Evolutionary conservation across 2,113 vertebrate genomes (phyloP).

Genomic region (Egretta garzetta): DNA sequence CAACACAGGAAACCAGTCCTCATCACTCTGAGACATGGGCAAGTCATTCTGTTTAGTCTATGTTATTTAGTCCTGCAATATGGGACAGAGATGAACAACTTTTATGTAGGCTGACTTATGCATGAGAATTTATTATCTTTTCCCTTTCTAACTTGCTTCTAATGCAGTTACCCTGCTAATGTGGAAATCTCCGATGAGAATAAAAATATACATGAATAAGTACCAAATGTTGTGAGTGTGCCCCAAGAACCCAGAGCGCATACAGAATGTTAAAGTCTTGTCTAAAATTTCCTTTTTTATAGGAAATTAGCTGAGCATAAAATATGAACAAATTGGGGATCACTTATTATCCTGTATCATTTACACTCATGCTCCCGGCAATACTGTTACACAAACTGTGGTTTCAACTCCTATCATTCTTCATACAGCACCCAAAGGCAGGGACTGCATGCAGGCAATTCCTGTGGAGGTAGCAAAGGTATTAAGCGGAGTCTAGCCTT

Average conservation of each 20-base stretch:
- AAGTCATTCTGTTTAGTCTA: neutral
- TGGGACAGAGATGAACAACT: neutral
- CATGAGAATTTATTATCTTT: neutral
- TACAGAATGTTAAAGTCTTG: neutral
- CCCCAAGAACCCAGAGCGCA: neutral
- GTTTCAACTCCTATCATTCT: neutral
- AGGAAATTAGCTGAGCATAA: constrained; percentile 12
- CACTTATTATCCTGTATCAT: neutral
- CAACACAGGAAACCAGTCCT: neutral
- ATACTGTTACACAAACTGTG: neutral
- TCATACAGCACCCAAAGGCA: neutral
- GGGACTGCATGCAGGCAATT: neutral
- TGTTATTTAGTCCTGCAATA: neutral
- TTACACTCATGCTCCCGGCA: neutral
- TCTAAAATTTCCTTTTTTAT: neutral
- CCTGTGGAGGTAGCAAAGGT: neutral
- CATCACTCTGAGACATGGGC: neutral
- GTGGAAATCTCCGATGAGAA: neutral
- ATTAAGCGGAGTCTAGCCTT: neutral
- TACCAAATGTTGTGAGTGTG: neutral
- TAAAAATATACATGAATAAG: neutral
- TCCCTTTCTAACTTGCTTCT: neutral
- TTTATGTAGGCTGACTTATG: neutral
- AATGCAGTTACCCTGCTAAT: neutral
- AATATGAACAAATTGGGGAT: neutral